Evolutionary conservation across 1,140 invertebrate genomes (phyloP), one percentile per base, ranked within the genome.

Genomic region (Sinonovacula constricta): DNA sequence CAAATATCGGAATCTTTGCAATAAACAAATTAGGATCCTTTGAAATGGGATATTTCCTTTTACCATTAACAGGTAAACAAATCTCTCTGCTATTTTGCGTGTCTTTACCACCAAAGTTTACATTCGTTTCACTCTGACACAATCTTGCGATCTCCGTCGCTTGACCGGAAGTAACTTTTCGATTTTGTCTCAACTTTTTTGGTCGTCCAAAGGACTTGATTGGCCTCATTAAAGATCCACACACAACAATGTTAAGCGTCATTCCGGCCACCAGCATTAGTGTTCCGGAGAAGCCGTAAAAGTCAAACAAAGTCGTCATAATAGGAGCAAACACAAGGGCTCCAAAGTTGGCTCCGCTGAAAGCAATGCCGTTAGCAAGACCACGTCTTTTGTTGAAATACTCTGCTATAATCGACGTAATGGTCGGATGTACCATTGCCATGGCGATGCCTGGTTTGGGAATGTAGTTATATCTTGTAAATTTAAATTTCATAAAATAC

Each of bases 241-340:
- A 36, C 10, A 78, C 26, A 10, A 57, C 28, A 34, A 69, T 36
- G 34, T 78, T 53, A 22, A 78, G 54, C n/a, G 45, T 63, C 57
- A 78, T 69, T 0, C 75, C 75, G 1, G 75, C 66, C 3, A 78
- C 75, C 45, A 78, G 62, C 30, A 70, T 62, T 5, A 69, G 34
- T 24, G 75, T 78, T 22, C 75, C 75, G 3, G 66, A 15, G 45
- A 60, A 78, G 2, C 75, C 75, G 22, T 22, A 51, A 12, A 62
- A 30, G 36, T 69, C 57, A 53, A 78, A 78, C 66, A 78, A 62
- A 22, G 75, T 57, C 1, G 75, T 54, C 34, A 62, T 36, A 22
- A 78, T 63, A 28, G 75, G 66, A 28, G 75, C 75, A 33, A 78
- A 78, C 0, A 78, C 18, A n/a, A 78, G 59, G 2, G 65, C 75